Conservation (phyloP, 1,140 invertebrate species). For the Aphis gossypii region DNA sequence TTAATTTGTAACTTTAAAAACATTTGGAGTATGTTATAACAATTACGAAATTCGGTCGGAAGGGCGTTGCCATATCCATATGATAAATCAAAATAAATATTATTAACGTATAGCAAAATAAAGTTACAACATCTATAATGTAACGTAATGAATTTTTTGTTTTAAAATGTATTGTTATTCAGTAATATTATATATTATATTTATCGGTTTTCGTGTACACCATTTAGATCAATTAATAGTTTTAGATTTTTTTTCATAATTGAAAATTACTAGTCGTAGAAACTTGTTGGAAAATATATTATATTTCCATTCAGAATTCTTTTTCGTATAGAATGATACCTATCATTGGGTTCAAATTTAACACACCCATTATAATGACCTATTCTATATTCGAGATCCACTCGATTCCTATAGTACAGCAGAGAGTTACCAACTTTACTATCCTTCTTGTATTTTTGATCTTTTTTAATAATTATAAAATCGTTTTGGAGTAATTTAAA, state of each 20-base stretch:
- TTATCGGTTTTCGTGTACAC: background rate
- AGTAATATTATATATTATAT: no score
- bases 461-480: background rate
- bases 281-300: no score
- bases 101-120: background rate
- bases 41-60: background rate
- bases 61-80: constrained; percentile 15
- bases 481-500: background rate
- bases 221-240: no score
- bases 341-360: no score
- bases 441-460: background rate
- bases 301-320: no score
- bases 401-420: no score
- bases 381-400: no score
- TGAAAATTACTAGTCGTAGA: no score
- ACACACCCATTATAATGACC: no score
- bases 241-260: no score
- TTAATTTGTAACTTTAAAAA: background rate
- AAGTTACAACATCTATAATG: background rate
- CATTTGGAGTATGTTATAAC: constrained; percentile 17
- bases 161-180: background rate
- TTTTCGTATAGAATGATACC: no score
- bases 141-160: background rate
- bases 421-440: no score
- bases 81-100: background rate